These are phyloP conservation scores for Sinella curviseta DNA, from an alignment of 1,140 invertebrate species.

Conservation along the genomic window DNA sequence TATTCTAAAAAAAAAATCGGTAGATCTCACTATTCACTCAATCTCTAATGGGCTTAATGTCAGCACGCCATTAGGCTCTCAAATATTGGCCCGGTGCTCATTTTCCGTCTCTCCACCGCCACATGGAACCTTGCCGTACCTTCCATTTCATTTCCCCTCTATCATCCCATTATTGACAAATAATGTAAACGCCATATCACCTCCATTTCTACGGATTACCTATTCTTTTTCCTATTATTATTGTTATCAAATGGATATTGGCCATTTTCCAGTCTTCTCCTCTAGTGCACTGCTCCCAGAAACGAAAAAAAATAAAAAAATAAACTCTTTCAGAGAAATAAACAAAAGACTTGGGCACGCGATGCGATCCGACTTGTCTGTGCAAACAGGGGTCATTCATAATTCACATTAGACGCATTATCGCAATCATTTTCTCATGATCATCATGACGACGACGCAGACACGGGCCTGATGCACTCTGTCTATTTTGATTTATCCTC, in stretches of 20 bases:
- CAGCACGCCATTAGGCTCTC: constrained; percentile 11
- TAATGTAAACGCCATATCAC: background rate
- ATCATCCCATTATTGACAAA: background rate
- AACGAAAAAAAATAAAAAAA: background rate
- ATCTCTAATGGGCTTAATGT: constrained; percentile 15
- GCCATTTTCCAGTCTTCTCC: background rate
- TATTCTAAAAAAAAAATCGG: background rate
- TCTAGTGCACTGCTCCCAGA: background rate
- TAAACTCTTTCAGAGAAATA: background rate
- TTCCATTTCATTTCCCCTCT: background rate
- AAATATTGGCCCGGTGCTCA: background rate
- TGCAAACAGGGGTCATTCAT: background rate
- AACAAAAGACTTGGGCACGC: background rate
- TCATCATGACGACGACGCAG: too few species aligned
- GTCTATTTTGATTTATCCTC: too few species aligned
- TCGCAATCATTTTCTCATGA: too few species aligned
- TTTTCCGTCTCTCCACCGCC: background rate
- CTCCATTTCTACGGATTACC: too few species aligned
- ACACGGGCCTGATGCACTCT: too few species aligned
- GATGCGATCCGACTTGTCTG: background rate
- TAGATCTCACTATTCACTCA: background rate
- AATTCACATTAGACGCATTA: background rate
- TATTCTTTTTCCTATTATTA: too few species aligned
- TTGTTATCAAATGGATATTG: background rate
- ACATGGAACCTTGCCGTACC: background rate